These are phyloP conservation scores for Stigmatopora argus DNA, from an alignment of 2,113 vertebrate genomes.

Conservation along the genomic window DNA sequence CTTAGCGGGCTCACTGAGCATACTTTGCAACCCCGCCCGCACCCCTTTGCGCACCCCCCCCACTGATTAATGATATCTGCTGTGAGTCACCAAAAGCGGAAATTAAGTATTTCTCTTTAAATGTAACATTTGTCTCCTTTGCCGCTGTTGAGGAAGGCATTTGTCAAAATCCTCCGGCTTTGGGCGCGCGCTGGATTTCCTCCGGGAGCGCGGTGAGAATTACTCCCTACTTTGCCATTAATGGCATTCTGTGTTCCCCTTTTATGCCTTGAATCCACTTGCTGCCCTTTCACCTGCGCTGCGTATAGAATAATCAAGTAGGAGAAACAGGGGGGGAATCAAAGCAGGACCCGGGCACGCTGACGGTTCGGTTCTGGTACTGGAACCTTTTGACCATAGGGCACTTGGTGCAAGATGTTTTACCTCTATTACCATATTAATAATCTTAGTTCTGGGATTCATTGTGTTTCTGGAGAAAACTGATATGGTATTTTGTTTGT, in stretches of 20 bases:
- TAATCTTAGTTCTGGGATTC: too few species aligned
- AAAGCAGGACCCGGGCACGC: background rate
- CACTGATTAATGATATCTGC: constrained; percentile 72
- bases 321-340: background rate
- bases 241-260: constrained; percentile 56
- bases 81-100: constrained; percentile 70
- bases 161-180: constrained; percentile 65
- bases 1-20: constrained; percentile 66
- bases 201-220: constrained; percentile 62
- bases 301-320: constrained; percentile 2
- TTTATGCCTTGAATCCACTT: constrained; percentile 19
- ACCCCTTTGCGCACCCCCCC: constrained; percentile 19
- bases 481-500: too few species aligned
- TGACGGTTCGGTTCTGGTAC: background rate
- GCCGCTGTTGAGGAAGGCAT: constrained; percentile 63
- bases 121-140: constrained; percentile 73
- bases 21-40: constrained; percentile 32
- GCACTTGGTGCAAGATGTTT: background rate
- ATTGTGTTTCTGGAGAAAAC: too few species aligned
- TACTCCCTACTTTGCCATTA: constrained; percentile 63
- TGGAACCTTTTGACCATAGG: background rate
- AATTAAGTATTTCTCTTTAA: constrained; percentile 77
- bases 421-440: background rate
- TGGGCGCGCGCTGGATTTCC: constrained; percentile 60
- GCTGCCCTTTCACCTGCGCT: background rate